Evolutionary conservation across 2,113 vertebrate species (phyloP).

Genomic region (Calcarius ornatus): DNA sequence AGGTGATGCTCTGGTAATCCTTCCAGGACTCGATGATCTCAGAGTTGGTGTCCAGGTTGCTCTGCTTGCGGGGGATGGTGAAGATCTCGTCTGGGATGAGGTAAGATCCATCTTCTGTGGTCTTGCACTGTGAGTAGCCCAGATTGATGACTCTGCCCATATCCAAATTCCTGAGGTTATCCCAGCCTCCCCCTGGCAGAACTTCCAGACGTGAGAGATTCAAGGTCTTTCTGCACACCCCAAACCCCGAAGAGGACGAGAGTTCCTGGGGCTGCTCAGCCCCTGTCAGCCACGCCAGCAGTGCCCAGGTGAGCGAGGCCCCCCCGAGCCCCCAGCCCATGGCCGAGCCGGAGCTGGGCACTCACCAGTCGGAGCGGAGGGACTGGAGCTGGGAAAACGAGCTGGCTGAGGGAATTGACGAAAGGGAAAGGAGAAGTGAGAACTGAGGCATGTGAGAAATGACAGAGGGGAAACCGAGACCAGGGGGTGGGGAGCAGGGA

Average conservation of each 20-base stretch:
- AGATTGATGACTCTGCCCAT: conserved; percentile 85
- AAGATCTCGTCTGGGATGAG: conserved; percentile 87
- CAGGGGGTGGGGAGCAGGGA: not conserved
- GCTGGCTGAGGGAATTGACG: not conserved
- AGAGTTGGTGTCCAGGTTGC: conserved; percentile 83
- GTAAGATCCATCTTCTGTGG: conserved; percentile 86
- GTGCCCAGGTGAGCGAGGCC: not conserved
- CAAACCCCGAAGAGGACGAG: conserved; percentile 23
- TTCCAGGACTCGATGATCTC: conserved; percentile 87
- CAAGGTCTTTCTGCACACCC: conserved; percentile 68
- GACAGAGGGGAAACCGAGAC: not conserved
- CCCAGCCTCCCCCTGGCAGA: conserved; percentile 91
- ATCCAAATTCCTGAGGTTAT: conserved; percentile 89
- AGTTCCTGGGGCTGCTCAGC: not conserved
- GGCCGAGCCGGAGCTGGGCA: not conserved
- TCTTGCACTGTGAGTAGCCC: conserved; percentile 82
- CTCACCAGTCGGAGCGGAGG: accelerated
- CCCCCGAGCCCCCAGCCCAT: conserved; percentile 17
- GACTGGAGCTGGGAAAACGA: not conserved
- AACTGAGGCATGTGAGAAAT: not conserved
- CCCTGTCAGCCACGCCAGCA: not conserved
- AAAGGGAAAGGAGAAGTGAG: conserved; percentile 34
- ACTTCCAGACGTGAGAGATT: conserved; percentile 81
- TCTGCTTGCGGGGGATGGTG: conserved; percentile 84
- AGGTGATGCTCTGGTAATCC: conserved; percentile 81